Evolutionary conservation across 2,888 invertebrate species (phyloP).

Genomic region (Drosophila basisetae): DNA sequence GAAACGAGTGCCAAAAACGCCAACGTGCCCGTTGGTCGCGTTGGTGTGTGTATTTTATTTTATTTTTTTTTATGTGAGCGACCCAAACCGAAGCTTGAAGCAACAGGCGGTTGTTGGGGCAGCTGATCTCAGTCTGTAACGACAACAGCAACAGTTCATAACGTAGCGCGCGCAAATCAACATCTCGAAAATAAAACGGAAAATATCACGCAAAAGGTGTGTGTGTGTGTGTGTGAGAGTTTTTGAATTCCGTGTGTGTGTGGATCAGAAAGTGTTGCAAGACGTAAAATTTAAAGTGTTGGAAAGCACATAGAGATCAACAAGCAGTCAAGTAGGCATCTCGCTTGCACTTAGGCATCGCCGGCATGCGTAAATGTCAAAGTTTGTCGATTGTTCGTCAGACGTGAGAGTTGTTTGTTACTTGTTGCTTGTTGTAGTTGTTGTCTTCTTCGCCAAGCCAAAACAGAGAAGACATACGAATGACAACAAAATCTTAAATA

Average conservation of each 20-base stretch:
- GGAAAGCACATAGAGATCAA: constrained; percentile 43
- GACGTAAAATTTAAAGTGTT: constrained; percentile 48
- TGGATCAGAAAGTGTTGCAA: constrained; percentile 68
- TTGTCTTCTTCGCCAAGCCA: constrained; percentile 17
- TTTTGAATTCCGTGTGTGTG: constrained; percentile 41
- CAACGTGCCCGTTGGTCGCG: constrained; percentile 37
- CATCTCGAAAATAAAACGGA: constrained; percentile 46
- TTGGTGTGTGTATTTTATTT: constrained; percentile 32
- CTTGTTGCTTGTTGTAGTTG: too few relatives aligned
- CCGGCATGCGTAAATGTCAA: constrained; percentile 55
- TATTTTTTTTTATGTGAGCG: constrained; percentile 10
- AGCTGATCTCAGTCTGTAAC: constrained; percentile 74
- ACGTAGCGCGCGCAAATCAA: constrained; percentile 68
- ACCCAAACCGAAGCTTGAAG: constrained; percentile 45
- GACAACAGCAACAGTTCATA: constrained; percentile 72
- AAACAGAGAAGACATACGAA: constrained; percentile 47
- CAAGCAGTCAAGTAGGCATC: constrained; percentile 36
- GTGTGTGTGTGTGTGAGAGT: constrained; percentile 25
- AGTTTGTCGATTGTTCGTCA: constrained; percentile 30
- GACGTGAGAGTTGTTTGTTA: constrained; percentile 30
- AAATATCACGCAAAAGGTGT: constrained; percentile 41
- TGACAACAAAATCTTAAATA: constrained; percentile 55
- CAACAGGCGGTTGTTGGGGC: constrained; percentile 77
- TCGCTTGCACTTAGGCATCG: constrained; percentile 54
- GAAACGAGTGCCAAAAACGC: constrained; percentile 56